Base-by-base conservation (phyloP, 2,888 invertebrate genomes). In the Portevinia maculata region DNA sequence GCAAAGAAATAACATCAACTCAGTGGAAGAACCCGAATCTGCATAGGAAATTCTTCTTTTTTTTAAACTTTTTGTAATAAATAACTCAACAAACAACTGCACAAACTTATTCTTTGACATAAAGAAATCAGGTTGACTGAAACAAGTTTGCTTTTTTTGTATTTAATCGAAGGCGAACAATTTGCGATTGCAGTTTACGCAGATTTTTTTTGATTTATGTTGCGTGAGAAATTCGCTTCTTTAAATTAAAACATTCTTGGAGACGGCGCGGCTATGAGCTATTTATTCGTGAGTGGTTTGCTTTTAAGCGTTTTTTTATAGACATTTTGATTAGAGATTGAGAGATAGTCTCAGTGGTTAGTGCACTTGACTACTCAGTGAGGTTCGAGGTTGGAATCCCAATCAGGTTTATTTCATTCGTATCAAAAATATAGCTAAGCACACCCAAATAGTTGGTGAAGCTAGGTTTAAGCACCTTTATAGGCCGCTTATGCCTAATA, bases 81-180 rank as follows among this genome's bases (percentile, higher is more conserved):
- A 64, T 64, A 50, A 52, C 59, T 34, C 24, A 11, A 11, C 55
- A 34, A 55, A 69, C 24, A 3, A 52, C 52, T 34, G 15, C 13
- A 13, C 55, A 34, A 55, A 69, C 70, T 60, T 21, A 55, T 57
- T 70, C 8, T 15, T 8, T 24, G 32, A 44, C 46, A 50, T 53
- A 37, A 60, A 55, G 52, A 46, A 53, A 28, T 75, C 37, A 60
- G 59, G 67, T 60, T 32, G 53, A 59, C 37, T n/a, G 30, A 21
- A 69, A 60, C 59, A 21, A 41, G 69, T 24, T 24, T 24, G n/a
- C n/a, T n/a, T 67, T 75, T 71, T 32, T 21, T 8, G 0, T 30
- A 21, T 65, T 60, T 55, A 53, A 69, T 69, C 48, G 75, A 60
- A 76, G 46, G 46, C 28, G 67, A 67, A 39, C 37, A 15, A 60